These are phyloP conservation scores for Lepidocyrtinus sp. DNA, from an alignment of 2,888 invertebrate species.

Conservation along the genomic window DNA sequence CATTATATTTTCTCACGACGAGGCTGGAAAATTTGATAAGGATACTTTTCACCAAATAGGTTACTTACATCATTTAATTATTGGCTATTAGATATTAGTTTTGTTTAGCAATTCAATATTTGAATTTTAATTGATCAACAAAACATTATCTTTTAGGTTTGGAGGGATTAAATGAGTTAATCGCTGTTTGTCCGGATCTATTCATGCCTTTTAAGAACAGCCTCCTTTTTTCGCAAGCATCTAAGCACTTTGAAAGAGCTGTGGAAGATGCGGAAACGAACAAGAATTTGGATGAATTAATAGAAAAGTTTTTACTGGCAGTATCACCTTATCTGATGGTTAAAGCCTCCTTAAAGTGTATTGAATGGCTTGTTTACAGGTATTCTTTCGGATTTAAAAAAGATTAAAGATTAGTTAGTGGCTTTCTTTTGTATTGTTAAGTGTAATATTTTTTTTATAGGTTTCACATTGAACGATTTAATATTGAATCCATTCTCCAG, in stretches of 20 bases:
- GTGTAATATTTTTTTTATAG: conserved; percentile 72
- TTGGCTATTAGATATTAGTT: background rate
- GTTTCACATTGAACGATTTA: conserved; percentile 90
- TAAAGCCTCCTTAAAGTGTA: conserved; percentile 87
- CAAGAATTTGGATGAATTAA: conserved; percentile 80
- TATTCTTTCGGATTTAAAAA: conserved; percentile 69
- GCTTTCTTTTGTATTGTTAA: conserved; percentile 1
- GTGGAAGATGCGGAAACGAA: conserved; percentile 84
- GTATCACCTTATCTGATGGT: conserved; percentile 92
- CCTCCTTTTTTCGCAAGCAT: conserved; percentile 81
- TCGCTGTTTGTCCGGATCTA: conserved; percentile 78
- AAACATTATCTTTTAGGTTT: conserved; percentile 74
- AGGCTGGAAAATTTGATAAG: conserved; percentile 88
- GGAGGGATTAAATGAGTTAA: conserved; percentile 88
- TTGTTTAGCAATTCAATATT: background rate
- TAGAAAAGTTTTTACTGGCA: conserved; percentile 84
- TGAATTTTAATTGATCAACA: conserved; percentile 4
- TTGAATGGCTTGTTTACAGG: conserved; percentile 95
- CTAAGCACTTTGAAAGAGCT: conserved; percentile 86
- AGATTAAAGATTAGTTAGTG: too few relatives aligned
- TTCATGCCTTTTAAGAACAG: conserved; percentile 83
- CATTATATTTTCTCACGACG: conserved; percentile 89
- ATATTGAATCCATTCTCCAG: conserved; percentile 84
- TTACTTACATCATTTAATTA: too few relatives aligned
- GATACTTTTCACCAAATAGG: conserved; percentile 91